A percentile compares a stretch with the other conserved stretches of the same genome.
These are phyloP conservation scores for Pteropus alecto DNA, from an alignment of 2,113 vertebrate genomes.

Conservation along the genomic window DNA sequence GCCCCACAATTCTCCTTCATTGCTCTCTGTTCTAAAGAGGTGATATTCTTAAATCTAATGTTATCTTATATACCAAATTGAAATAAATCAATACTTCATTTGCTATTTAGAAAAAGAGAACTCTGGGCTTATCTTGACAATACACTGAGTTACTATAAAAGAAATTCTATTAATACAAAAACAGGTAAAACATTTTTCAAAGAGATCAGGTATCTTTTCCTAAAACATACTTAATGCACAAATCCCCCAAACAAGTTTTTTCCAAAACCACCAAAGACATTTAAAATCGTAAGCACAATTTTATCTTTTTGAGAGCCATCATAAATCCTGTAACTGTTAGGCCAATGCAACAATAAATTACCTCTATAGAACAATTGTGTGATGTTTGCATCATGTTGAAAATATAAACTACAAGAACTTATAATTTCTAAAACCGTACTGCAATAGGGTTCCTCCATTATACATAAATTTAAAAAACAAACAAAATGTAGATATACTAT, in stretches of 20 bases:
- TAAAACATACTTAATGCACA: slow-evolving; percentile 2
- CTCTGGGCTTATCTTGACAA: background rate
- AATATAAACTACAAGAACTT: background rate
- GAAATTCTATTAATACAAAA: background rate
- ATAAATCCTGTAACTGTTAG: background rate
- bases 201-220: background rate
- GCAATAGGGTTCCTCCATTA: background rate
- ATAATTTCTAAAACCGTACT: background rate
- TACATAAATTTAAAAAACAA: background rate
- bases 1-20: background rate
- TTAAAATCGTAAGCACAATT: background rate
- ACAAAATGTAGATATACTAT: background rate
- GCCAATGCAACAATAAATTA: background rate
- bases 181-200: background rate
- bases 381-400: background rate
- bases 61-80: background rate
- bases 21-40: background rate
- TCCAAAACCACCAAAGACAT: background rate
- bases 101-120: slow-evolving; percentile 33
- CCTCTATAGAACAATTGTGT: background rate
- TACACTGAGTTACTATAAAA: background rate
- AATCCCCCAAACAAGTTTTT: background rate
- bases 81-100: background rate
- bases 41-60: background rate
- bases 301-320: background rate